Evolutionary conservation across 2,888 invertebrate genomes (phyloP).

Genomic region (Kryphioiulus occultus): DNA sequence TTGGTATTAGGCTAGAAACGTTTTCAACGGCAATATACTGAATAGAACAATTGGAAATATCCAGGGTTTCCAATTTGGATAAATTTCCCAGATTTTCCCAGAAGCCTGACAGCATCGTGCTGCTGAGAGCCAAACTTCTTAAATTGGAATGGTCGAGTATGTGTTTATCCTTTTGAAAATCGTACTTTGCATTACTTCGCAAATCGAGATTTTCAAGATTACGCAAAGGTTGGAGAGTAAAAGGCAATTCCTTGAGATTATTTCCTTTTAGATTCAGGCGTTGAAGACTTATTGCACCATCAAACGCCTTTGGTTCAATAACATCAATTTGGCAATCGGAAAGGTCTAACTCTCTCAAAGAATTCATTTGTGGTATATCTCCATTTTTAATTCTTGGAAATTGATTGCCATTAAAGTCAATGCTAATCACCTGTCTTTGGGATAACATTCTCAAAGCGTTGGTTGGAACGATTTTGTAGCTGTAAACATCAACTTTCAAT

Average conservation of each 20-base stretch:
- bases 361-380: constrained; percentile 33
- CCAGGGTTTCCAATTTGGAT: not conserved
- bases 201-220: not conserved
- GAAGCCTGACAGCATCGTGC: not conserved
- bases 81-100: not conserved
- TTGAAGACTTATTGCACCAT: not conserved
- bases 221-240: not conserved
- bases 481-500: too few species aligned
- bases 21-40: not conserved
- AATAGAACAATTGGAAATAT: not conserved
- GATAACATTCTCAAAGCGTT: not conserved
- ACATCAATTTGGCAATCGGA: constrained; percentile 7
- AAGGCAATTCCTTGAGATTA: constrained; percentile 30
- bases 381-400: constrained; percentile 12
- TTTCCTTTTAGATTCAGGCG: constrained; percentile 42
- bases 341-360: constrained; percentile 12
- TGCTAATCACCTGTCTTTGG: not conserved
- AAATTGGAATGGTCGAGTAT: not conserved
- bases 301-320: constrained; percentile 37
- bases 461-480: too few species aligned
- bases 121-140: not conserved
- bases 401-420: not conserved
- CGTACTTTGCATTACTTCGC: not conserved
- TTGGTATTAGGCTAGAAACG: not conserved
- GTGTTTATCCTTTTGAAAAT: not conserved